Conservation (phyloP, 2,888 invertebrate species). For the Watsonalla binaria region DNA sequence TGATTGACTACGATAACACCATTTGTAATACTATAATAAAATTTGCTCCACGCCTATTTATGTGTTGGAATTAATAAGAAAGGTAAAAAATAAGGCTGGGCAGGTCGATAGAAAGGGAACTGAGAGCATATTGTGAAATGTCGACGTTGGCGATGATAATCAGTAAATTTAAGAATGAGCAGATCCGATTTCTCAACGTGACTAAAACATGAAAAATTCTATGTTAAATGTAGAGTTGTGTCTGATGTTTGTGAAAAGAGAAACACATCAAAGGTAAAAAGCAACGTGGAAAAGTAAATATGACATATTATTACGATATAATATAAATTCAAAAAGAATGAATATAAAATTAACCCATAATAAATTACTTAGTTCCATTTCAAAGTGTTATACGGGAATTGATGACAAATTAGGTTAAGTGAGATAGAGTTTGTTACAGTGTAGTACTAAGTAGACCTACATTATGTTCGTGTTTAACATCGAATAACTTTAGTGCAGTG, state of each 20-base stretch:
- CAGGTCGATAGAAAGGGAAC: background rate
- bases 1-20: too few species aligned
- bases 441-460: background rate
- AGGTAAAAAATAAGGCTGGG: background rate
- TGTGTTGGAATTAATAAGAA: background rate
- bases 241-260: slow-evolving; percentile 77
- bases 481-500: too few species aligned
- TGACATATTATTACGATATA: background rate
- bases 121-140: slow-evolving; percentile 1
- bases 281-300: slow-evolving; percentile 20
- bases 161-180: slow-evolving; percentile 30
- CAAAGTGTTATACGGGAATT: too few species aligned
- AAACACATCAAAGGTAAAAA: slow-evolving; percentile 49
- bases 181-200: slow-evolving; percentile 31
- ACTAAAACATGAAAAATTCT: slow-evolving; percentile 20
- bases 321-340: too few species aligned
- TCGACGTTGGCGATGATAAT: slow-evolving; percentile 19
- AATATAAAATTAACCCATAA: too few species aligned
- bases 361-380: too few species aligned
- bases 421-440: background rate
- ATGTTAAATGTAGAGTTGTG: slow-evolving; percentile 38
- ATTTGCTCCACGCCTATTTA: too few species aligned
- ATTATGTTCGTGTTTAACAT: background rate
- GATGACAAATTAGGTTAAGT: too few species aligned
- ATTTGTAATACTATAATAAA: too few species aligned